Percentiles rank a stretch among this genome's conserved stretches.
phyloP scores from a whole-genome alignment of 2,113 vertebrate species.

The Ammodramus savannarum region DNA sequence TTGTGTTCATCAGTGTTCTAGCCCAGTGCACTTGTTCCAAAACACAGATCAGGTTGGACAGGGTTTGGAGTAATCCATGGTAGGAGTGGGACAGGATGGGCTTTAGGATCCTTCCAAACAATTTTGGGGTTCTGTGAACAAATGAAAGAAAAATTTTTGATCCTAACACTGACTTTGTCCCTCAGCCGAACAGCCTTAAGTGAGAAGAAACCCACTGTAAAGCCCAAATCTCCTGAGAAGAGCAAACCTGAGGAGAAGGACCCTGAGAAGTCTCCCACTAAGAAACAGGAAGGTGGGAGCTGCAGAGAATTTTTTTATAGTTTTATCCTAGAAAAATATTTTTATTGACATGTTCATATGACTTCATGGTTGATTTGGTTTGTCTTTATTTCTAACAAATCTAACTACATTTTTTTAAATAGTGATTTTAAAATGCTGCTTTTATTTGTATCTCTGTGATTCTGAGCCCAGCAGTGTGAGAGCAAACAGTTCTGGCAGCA shows the following conservation, averaged over 20 bases:
- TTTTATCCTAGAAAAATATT: rapidly evolving
- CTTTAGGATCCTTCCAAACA: neutral
- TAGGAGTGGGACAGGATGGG: neutral
- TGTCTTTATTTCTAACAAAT: neutral
- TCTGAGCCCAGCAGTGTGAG: neutral
- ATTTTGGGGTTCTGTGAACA: neutral
- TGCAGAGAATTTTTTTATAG: neutral
- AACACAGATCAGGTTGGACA: neutral
- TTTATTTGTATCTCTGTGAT: neutral
- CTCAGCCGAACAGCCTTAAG: slow-evolving; percentile 89
- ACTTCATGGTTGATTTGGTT: neutral
- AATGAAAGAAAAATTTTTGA: neutral
- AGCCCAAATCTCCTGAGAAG: slow-evolving; percentile 96
- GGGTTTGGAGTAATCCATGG: neutral
- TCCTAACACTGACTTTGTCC: neutral
- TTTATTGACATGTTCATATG: neutral
- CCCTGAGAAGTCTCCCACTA: slow-evolving; percentile 92
- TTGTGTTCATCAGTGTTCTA: neutral
- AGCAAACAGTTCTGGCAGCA: neutral
- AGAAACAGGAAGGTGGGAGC: slow-evolving; percentile 88
- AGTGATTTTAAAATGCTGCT: neutral
- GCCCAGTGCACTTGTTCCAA: neutral
- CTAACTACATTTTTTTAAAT: neutral
- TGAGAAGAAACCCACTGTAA: slow-evolving; percentile 93
- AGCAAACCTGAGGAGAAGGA: slow-evolving; percentile 94